phyloP scores from a whole-genome alignment of 2,113 vertebrate genomes.

The Scalopus aquaticus region DNA sequence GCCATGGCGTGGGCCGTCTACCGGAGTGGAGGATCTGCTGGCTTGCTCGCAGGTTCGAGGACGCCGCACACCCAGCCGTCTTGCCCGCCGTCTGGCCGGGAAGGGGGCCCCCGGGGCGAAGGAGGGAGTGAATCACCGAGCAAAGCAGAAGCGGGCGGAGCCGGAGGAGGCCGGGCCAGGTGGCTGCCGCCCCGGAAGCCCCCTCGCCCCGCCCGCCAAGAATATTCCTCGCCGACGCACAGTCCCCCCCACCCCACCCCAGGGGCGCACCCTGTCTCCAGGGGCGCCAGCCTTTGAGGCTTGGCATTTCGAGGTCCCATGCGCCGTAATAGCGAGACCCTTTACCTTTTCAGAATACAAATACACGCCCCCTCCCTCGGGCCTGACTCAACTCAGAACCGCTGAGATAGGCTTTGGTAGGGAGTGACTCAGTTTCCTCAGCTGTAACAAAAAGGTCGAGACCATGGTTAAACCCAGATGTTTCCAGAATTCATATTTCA shows the following conservation, averaged over 20 bases:
- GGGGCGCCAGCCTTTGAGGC: not conserved
- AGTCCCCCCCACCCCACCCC: not conserved
- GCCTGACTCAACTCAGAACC: not conserved
- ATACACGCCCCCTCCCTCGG: not conserved
- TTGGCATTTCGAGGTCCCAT: not conserved
- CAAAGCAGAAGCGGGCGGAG: constrained; percentile 62
- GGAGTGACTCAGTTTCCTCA: constrained; percentile 51
- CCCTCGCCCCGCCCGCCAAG: constrained; percentile 49
- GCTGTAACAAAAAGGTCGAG: not conserved
- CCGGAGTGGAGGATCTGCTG: not conserved
- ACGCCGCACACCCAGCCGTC: constrained; percentile 56
- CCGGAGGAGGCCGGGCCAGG: constrained; percentile 72
- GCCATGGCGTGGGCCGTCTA: constrained; percentile 64
- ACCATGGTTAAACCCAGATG: not conserved
- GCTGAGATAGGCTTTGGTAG: not conserved
- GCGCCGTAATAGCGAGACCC: not conserved
- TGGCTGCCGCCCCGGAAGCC: constrained; percentile 74
- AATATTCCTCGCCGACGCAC: not conserved
- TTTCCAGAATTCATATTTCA: constrained; percentile 34
- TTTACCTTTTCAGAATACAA: constrained; percentile 20
- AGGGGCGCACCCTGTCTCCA: not conserved
- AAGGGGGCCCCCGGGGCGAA: constrained; percentile 69
- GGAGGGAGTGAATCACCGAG: constrained; percentile 76
- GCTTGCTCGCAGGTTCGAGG: constrained; percentile 41
- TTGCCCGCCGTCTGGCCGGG: constrained; percentile 58